Base-by-base conservation (phyloP, 2,888 invertebrate genomes). In the Chrysodeixis includens region DNA sequence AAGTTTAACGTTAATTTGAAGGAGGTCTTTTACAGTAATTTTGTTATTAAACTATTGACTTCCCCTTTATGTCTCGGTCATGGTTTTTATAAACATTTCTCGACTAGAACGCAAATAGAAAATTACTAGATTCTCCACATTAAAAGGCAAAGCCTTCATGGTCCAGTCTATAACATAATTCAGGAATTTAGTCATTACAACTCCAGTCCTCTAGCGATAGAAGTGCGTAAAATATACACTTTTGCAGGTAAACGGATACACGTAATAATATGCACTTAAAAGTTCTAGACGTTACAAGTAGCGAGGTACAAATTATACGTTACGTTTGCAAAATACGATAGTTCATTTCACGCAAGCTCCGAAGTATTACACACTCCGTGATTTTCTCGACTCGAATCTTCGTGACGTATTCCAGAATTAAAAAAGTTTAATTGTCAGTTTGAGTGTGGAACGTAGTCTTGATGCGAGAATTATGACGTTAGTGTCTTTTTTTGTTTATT, bases 211-310 rank as follows among this genome's bases (percentile, higher is more conserved):
- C 35, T 66, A 22, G 22, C 10, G 53, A 30, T 22, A 51, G 26
- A 52, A 52, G 26, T 26, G 26, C 22, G 52, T 52, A 20, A 52
- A 26, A 20, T 14, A 26, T 52, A 52, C 14, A 26, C 26, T 26
- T 55, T 26, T 58, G 56, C 46, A 46, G 35, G 55, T 55, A 30
- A 73, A 58, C 69, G 55, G 62, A 74, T 74, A 58, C 35, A 10
- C 18, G 9, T 74, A 71, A 74, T 71, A 49, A 56, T 49, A 40
- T 40, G 35, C 0, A 30, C 12, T 57, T 66, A 30, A 44, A 16
- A 32, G 26, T 46, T 58, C 35, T 61, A 30, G 20, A 51, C 56
- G 26, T 73, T 72, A 49, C 18, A 46, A 46, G 46, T 49, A 49
- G 46, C 20, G 20, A 49, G 20, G 46, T 49, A 18, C 20, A 49